A percentile compares a stretch with the other conserved stretches of the same genome.
These are phyloP conservation scores for Neolamprologus devosi DNA, from an alignment of 2,113 vertebrate species.

Conservation along the genomic window DNA sequence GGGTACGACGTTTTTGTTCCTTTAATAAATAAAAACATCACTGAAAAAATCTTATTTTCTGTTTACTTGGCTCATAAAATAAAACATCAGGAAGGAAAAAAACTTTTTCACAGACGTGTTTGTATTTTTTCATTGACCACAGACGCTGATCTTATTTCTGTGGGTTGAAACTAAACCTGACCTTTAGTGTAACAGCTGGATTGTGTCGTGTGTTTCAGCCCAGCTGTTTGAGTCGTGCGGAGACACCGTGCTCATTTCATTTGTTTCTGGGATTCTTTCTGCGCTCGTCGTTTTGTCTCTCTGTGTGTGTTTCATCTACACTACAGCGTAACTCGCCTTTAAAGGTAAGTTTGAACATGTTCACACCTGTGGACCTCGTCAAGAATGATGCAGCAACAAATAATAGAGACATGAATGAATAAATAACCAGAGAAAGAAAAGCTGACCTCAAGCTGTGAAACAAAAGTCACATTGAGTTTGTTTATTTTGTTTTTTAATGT, in stretches of 20 bases:
- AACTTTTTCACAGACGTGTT: accelerated
- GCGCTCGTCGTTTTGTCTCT: not conserved
- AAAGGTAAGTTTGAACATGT: not conserved
- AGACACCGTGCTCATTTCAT: accelerated
- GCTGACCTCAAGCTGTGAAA: not conserved
- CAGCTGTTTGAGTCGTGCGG: not conserved
- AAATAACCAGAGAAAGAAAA: not conserved
- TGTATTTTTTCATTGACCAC: not conserved
- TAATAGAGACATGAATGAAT: not conserved
- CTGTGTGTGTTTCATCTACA: not conserved
- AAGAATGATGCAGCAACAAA: accelerated
- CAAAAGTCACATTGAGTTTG: accelerated
- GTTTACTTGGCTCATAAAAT: not conserved
- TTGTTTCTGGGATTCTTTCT: not conserved
- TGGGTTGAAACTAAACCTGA: not conserved
- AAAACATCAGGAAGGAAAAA: not conserved
- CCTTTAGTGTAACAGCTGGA: not conserved
- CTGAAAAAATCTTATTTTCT: accelerated
- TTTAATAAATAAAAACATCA: not conserved
- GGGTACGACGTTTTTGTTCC: accelerated
- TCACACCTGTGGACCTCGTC: not conserved
- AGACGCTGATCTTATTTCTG: not conserved
- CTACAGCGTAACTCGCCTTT: not conserved
- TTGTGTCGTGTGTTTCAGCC: not conserved
- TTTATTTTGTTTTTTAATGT: not conserved